Base-by-base conservation (phyloP, 2,797 vertebrate genomes). In the Hydrophis major region DNA sequence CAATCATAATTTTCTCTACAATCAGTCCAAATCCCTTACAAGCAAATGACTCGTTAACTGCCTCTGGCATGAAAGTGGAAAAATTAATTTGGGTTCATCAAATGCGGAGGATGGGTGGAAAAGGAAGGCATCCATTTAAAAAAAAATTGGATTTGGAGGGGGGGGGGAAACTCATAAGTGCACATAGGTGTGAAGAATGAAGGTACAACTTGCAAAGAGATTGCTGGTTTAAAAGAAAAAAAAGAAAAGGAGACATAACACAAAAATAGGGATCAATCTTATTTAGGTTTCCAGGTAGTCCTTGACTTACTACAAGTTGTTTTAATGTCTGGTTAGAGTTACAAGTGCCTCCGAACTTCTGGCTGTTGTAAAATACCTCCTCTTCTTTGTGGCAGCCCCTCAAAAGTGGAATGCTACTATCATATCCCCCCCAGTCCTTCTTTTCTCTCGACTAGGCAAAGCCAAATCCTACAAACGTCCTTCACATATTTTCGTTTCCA, bases 31-130 rank as follows among this genome's bases (percentile, higher is more conserved):
- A 93, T 94, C 92, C 93, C 91, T 63, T 42, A 89, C 92, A 87
- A 32, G 89, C 89, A 92, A 28, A 61, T 60, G 91, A 92, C 59
- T 90, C n/a, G 91, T 95, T 78, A 93, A 83, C 90, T 93, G 93
- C 96, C 93, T 94, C 86, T 91, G 95, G 92, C 42, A 95, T 66
- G 92, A 95, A 93, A 91, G 94, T 94, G 57, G 28, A 27, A 95
- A 96, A 96, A 93, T 96, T 74, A 59, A 93, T 96, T 95, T 96
- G 92, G 95, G 95, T 95, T 95, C 94, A 95, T 96, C 94, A 94
- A 94, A 92, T 93, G 57, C 57, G n/a, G 92, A 90, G 50, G 83
- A 74, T 90, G 86, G 59, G 50, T 32, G 50, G 27, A 86, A 47
- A 88, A 4, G 60, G 8, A 28, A 88, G 89, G 28, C 10, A 47